Evolutionary conservation across 2,797 vertebrate genomes (phyloP).

Genomic region (Coregonus suidteri): DNA sequence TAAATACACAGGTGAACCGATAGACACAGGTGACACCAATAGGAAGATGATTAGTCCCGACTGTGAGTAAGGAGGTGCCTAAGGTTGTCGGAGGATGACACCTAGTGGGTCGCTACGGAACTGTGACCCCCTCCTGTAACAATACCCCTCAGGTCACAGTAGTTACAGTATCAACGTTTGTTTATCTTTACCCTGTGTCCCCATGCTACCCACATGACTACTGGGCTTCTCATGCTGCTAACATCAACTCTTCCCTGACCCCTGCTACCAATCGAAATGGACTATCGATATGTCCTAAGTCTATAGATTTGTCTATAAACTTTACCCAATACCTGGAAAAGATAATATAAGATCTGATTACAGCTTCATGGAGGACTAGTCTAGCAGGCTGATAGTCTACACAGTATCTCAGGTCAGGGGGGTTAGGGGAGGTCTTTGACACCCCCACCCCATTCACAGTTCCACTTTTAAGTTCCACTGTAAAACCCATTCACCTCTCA

Average conservation of each 20-base stretch:
- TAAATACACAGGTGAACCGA: too few relatives aligned
- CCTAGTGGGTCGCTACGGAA: too few relatives aligned
- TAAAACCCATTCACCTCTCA: neutral
- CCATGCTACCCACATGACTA: constrained; percentile 4
- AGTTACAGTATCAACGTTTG: neutral
- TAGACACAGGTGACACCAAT: too few relatives aligned
- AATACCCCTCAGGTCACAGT: too few relatives aligned
- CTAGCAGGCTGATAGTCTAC: neutral
- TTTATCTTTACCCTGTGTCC: neutral
- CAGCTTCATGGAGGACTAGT: too few relatives aligned
- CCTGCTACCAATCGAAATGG: neutral
- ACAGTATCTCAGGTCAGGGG: constrained; percentile 16
- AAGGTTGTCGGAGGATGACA: too few relatives aligned
- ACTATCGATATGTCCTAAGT: neutral
- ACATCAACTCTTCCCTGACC: neutral
- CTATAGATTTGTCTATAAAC: too few relatives aligned
- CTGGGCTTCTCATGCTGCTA: neutral
- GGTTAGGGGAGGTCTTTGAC: neutral
- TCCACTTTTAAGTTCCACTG: neutral
- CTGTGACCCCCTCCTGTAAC: too few relatives aligned
- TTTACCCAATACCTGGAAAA: too few relatives aligned
- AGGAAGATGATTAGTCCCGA: too few relatives aligned
- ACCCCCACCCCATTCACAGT: neutral
- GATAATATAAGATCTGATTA: too few relatives aligned
- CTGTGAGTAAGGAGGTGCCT: too few relatives aligned